phyloP scores from a whole-genome alignment of 2,797 vertebrate species.

The Kryptolebias ocellatus region DNA sequence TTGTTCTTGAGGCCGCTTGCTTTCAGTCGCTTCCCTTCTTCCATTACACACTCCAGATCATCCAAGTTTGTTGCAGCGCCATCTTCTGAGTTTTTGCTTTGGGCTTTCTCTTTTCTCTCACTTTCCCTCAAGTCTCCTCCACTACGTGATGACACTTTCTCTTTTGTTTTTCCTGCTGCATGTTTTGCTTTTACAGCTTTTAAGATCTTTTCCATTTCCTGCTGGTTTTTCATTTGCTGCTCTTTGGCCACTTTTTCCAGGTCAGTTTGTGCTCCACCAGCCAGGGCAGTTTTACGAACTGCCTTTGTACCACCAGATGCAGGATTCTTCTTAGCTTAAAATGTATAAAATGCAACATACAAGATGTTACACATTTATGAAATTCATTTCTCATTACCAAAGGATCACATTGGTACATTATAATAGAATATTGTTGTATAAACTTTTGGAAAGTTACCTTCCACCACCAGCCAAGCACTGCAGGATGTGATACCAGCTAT shows the following conservation, averaged over 20 bases:
- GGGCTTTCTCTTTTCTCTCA: constrained; percentile 1
- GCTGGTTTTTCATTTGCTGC: constrained; percentile 66
- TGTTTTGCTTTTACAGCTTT: constrained; percentile 37
- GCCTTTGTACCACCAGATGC: constrained; percentile 46
- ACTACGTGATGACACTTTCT: not conserved
- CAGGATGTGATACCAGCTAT: constrained; percentile 77
- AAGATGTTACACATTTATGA: not conserved
- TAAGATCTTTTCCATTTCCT: constrained; percentile 62
- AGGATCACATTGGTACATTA: not conserved
- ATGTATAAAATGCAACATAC: constrained; percentile 19
- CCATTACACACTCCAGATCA: not conserved
- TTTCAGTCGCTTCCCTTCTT: constrained; percentile 4
- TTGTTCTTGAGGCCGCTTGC: constrained; percentile 5
- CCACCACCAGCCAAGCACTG: constrained; percentile 87
- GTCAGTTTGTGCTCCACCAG: constrained; percentile 46
- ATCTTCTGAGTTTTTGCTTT: constrained; percentile 17
- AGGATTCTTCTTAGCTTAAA: constrained; percentile 54
- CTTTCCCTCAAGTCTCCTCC: constrained; percentile 9
- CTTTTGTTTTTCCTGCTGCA: constrained; percentile 28
- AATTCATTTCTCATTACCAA: not conserved
- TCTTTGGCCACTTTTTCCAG: constrained; percentile 71
- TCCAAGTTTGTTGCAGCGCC: not conserved
- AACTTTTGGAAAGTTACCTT: constrained; percentile 73
- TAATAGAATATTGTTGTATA: not conserved
- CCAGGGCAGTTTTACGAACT: constrained; percentile 55